Percentiles rank a stretch among this genome's conserved stretches.
phyloP scores from a whole-genome alignment of 2,113 vertebrate genomes.

The Festucalex cinctus region DNA sequence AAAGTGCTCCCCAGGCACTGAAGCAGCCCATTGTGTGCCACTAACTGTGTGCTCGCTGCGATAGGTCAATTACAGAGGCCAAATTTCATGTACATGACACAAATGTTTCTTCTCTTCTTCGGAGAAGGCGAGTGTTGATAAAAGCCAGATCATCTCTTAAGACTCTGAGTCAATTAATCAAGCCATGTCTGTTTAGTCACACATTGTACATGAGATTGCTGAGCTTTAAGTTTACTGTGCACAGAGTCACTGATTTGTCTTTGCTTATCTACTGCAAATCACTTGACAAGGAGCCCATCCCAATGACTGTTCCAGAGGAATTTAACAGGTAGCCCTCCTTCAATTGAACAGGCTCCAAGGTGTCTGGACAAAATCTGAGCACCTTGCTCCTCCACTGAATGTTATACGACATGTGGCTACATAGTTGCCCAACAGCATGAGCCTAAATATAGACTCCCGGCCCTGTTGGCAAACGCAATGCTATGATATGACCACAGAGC shows the following conservation, averaged over 20 bases:
- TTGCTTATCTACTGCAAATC: conserved; percentile 4
- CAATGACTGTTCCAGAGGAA: conserved; percentile 30
- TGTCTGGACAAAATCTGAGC: conserved; percentile 48
- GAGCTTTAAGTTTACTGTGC: conserved; percentile 6
- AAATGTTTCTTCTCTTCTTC: too few species aligned
- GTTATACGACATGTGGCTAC: conserved; percentile 48
- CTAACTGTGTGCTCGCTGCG: too few species aligned
- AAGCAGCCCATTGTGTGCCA: too few species aligned
- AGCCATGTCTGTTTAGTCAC: not conserved
- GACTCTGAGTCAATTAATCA: not conserved
- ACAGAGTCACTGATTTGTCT: not conserved
- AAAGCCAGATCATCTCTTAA: too few species aligned
- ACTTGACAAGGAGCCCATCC: not conserved
- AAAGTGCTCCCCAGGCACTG: too few species aligned
- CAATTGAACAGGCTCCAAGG: conserved; percentile 52
- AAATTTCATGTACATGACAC: too few species aligned
- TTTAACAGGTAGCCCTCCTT: conserved; percentile 37
- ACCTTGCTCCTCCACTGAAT: conserved; percentile 30
- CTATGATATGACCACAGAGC: conserved; percentile 37
- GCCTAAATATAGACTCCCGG: conserved; percentile 59
- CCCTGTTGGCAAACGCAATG: conserved; percentile 33
- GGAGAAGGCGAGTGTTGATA: too few species aligned
- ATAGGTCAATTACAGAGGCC: too few species aligned
- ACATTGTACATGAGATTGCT: not conserved
- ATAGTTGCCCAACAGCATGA: conserved; percentile 42